Evolutionary conservation across 1,140 invertebrate genomes (phyloP), one percentile per base, ranked within the genome.

Genomic region (Gonatopus flavifemur): DNA sequence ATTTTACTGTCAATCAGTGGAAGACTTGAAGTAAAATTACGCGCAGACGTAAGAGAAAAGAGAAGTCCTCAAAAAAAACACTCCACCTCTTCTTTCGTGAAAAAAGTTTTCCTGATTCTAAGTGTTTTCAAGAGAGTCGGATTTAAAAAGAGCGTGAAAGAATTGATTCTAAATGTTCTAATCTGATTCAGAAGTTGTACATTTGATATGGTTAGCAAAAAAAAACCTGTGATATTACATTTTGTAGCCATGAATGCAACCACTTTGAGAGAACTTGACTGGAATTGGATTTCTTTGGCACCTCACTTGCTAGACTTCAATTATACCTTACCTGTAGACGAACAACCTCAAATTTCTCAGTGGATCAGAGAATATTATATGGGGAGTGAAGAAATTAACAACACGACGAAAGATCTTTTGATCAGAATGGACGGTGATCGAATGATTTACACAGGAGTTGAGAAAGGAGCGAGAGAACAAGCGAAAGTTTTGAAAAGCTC

Each of bases 201-300:
- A n/a, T 38, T 44, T 44, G 39, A 22, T 60, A 82, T 81, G 64
- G 18, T 82, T 80, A 42, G 68, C 77, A 40, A 52, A 58, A 0
- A 67, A 80, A 3, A 66, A 72, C 0, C 46, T 53, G 3, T 54
- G 74, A 3, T 52, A n/a, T n/a, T n/a, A 44, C n/a, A n/a, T n/a
- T n/a, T n/a, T n/a, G n/a, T n/a, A n/a, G n/a, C n/a, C n/a, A n/a
- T n/a, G n/a, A n/a, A 28, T 19, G 20, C 22, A 32, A 9, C 42
- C 12, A 15, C 42, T n/a, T 32, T 44, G 5, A 12, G 12, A 19
- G 36, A 37, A 5, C 36, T 37, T 16, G 36, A 37, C 16, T 10
- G 22, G 16, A 37, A 37, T 18, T 37, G 36, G 36, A n/a, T 5
- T 8, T 37, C 36, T 10, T 20, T 37, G 4, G 36, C 36, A n/a